These are phyloP conservation scores for Lacanobia oleracea DNA, from an alignment of 2,888 invertebrate species.

Conservation along the genomic window DNA sequence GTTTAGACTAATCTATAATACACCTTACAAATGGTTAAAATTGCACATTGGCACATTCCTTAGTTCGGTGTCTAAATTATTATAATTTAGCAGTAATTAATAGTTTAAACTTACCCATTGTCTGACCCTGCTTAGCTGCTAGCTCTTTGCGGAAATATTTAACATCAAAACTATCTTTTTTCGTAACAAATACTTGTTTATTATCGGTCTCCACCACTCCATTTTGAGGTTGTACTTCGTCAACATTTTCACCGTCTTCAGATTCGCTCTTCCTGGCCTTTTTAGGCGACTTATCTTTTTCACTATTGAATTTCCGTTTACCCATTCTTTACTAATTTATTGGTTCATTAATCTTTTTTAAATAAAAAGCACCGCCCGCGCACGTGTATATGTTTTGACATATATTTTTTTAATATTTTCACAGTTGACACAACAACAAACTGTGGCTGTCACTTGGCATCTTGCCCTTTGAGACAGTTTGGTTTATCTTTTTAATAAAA, in stretches of 20 bases:
- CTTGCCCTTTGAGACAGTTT: constrained; percentile 20
- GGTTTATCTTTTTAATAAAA: too few species aligned
- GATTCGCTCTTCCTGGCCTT: constrained; percentile 73
- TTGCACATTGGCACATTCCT: too few species aligned
- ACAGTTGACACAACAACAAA: background rate
- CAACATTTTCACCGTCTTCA: constrained; percentile 58
- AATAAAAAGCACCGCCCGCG: constrained; percentile 1
- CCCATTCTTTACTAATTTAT: constrained; percentile 75
- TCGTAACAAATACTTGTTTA: constrained; percentile 61
- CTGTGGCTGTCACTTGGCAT: background rate
- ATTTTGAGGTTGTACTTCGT: constrained; percentile 77
- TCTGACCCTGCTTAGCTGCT: constrained; percentile 87
- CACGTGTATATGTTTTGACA: constrained; percentile 72
- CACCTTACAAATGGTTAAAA: too few species aligned
- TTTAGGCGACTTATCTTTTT: constrained; percentile 69
- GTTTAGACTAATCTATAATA: background rate
- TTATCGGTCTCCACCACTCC: constrained; percentile 55
- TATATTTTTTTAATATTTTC: constrained; percentile 8
- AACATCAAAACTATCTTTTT: constrained; percentile 87
- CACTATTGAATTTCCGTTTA: constrained; percentile 81
- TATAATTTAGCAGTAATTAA: background rate
- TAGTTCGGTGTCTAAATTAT: too few species aligned
- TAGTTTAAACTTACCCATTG: constrained; percentile 84
- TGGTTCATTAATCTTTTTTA: constrained; percentile 13
- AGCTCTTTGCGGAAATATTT: constrained; percentile 91